phyloP scores from a whole-genome alignment of 2,113 vertebrate species.

The Alexandromys fortis region DNA sequence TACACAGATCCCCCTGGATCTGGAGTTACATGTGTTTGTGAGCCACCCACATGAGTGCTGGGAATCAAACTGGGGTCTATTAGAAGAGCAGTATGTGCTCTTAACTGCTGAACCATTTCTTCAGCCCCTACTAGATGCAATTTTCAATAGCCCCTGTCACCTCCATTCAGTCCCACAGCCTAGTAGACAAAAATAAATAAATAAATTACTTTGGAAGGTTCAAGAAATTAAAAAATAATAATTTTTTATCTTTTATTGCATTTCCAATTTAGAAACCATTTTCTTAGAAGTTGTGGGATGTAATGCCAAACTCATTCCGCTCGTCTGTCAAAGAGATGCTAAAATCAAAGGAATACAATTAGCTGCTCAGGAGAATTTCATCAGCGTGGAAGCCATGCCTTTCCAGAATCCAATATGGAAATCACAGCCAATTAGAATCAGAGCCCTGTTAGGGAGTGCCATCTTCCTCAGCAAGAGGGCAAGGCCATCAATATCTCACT shows the following conservation, averaged over 20 bases:
- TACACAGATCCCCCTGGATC: background rate
- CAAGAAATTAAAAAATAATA: slow-evolving; percentile 30
- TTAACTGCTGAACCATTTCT: background rate
- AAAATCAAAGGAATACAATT: slow-evolving; percentile 60
- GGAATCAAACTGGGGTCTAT: background rate
- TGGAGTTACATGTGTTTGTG: background rate
- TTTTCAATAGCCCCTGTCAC: slow-evolving; percentile 33
- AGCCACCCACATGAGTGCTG: background rate
- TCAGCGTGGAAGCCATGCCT: slow-evolving; percentile 42
- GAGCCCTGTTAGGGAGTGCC: background rate
- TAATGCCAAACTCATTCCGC: slow-evolving; percentile 49
- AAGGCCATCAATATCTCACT: background rate
- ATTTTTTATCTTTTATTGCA: slow-evolving; percentile 28
- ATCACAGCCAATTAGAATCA: background rate
- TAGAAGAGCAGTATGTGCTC: background rate
- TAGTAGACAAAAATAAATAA: background rate
- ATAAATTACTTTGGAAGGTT: slow-evolving; percentile 21
- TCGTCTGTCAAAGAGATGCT: slow-evolving; percentile 38
- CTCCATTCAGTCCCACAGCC: background rate
- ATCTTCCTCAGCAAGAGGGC: background rate
- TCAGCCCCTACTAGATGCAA: background rate
- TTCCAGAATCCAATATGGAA: slow-evolving; percentile 30
- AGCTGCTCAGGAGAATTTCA: slow-evolving; percentile 44
- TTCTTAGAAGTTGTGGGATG: slow-evolving; percentile 7
- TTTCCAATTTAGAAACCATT: slow-evolving; percentile 55